Evolutionary conservation across 2,113 vertebrate species (phyloP), one percentile per base, ranked within the genome.

Genomic region (Rhea pennata): DNA sequence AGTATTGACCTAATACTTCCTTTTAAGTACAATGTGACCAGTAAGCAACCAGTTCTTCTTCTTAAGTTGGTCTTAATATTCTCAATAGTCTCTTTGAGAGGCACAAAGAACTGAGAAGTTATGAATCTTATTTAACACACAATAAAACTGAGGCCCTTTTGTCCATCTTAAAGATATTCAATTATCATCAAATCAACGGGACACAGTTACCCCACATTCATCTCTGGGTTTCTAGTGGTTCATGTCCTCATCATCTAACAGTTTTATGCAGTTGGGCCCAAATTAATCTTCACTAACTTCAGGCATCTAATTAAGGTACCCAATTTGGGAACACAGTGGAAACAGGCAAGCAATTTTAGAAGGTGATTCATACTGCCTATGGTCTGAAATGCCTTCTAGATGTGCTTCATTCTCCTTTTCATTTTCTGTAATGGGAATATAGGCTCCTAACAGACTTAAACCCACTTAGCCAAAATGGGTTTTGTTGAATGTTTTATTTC

Each of bases 401-500:
- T 2, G 1, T 6, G 56, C 66, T 24, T 39, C 75, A 29, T 31
- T 48, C 70, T 77, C 62, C 39, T 77, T 75, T 48, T 66, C 8
- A 2, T 53, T 48, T 15, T 46, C 75, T 48, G 2, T 15, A 23
- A 65, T 46, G 27, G 44, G 15, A 42, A 44, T 20, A 5, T 0
- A 39, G 44, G 67, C 53, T 88, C 48, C 51, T 11, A 17, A 6
- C 65, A 91, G 59, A 7, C 39, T 26, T 33, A 3, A 0, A 31
- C 77, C 27, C 71, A 2, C 56, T 39, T 4, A 27, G n/a, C 40
- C 62, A 29, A 24, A 26, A 10, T 0, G 58, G 2, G 0, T 29
- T n/a, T 17, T 33, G 44, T 20, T 24, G 12, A 64, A 64, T 4
- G 31, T 29, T 80, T 36, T 2, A 0, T 70, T 76, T 58, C 22